Percentiles rank a stretch among this genome's conserved stretches.
Conservation (phyloP, 1,140 invertebrate genomes). For the Papilio helenus region DNA sequence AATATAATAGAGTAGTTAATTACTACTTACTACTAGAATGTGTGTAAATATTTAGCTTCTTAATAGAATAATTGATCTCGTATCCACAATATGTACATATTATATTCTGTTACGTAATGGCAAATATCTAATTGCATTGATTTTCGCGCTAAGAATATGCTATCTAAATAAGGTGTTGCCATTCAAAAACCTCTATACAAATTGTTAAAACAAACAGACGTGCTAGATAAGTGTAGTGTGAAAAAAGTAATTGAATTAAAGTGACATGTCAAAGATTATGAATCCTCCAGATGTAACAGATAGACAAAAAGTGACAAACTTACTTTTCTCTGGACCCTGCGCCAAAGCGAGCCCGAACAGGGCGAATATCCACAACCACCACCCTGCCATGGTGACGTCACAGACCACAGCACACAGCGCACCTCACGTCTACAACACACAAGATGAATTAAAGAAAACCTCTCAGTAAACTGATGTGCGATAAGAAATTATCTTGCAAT, state of each 20-base stretch:
- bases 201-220: no score
- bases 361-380: conserved; percentile 52
- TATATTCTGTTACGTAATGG: not conserved
- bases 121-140: not conserved
- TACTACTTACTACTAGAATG: not conserved
- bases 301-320: conserved; percentile 47
- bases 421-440: conserved; percentile 64
- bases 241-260: not conserved
- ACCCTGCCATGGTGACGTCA: conserved; percentile 59
- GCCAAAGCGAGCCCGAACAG: conserved; percentile 54
- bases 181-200: not conserved
- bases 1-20: not conserved
- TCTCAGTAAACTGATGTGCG: conserved; percentile 42
- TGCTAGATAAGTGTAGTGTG: no score
- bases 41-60: not conserved
- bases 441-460: conserved; percentile 59
- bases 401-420: conserved; percentile 41
- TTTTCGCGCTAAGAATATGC: not conserved
- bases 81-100: not conserved
- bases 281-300: not conserved
- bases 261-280: not conserved
- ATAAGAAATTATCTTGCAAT: conserved; percentile 73
- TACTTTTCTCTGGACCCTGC: conserved; percentile 74
- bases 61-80: no score
- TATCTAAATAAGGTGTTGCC: conserved; percentile 3